Evolutionary conservation across 2,888 invertebrate genomes (phyloP).

Genomic region (Atherix ibis): DNA sequence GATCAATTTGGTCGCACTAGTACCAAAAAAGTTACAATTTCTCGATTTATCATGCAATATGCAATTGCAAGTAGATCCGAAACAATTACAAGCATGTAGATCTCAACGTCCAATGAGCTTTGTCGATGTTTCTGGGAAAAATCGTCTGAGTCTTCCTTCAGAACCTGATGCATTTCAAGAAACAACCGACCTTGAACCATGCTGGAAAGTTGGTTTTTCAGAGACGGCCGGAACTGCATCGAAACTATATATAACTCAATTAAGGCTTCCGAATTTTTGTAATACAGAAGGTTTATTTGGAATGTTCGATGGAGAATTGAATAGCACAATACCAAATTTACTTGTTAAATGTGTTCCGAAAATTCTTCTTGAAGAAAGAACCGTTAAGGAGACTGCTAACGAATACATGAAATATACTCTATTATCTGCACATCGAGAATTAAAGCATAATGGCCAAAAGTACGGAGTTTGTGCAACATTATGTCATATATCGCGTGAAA

Average conservation of each 20-base stretch:
- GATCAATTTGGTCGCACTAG: slow-evolving; percentile 56
- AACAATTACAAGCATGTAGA: slow-evolving; percentile 64
- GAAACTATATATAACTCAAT: slow-evolving; percentile 60
- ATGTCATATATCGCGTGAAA: slow-evolving; percentile 52
- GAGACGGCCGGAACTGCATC: slow-evolving; percentile 63
- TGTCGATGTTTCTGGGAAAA: slow-evolving; percentile 71
- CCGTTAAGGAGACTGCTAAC: slow-evolving; percentile 60
- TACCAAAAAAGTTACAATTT: slow-evolving; percentile 70
- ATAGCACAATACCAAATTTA: slow-evolving; percentile 49
- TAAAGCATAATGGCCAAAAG: slow-evolving; percentile 57
- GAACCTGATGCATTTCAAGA: slow-evolving; percentile 34
- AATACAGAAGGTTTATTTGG: slow-evolving; percentile 69
- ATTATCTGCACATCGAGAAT: slow-evolving; percentile 59
- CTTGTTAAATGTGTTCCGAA: slow-evolving; percentile 62
- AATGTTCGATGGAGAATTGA: slow-evolving; percentile 65
- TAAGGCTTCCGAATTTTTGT: slow-evolving; percentile 61
- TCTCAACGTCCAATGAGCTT: slow-evolving; percentile 66
- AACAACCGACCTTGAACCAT: slow-evolving; percentile 44
- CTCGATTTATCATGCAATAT: slow-evolving; percentile 72
- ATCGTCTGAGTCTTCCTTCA: slow-evolving; percentile 48
- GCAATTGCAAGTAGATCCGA: slow-evolving; percentile 65
- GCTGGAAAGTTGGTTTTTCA: slow-evolving; percentile 72
- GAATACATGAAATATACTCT: slow-evolving; percentile 78
- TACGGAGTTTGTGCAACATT: slow-evolving; percentile 57
- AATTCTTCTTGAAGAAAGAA: slow-evolving; percentile 63